A percentile compares a stretch with the other conserved stretches of the same genome.
These are phyloP conservation scores for Drosophila robusta DNA, from an alignment of 2,888 invertebrate genomes.

Conservation along the genomic window DNA sequence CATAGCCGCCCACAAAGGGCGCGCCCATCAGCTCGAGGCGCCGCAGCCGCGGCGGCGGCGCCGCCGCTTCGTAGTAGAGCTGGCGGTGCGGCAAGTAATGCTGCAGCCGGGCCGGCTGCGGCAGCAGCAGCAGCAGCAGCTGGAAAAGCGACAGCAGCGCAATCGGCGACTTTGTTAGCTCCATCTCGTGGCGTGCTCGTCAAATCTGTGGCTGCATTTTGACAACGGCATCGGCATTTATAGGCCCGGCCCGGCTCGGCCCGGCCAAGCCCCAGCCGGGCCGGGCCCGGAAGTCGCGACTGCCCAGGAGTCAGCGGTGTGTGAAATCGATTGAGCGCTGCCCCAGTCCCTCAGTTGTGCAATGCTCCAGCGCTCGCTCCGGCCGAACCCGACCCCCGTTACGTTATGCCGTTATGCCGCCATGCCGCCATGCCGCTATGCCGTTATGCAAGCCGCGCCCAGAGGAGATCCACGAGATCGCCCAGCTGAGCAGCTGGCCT, in stretches of 20 bases:
- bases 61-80: slow-evolving; percentile 46
- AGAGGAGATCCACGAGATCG: slow-evolving; percentile 16
- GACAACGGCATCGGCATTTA: slow-evolving; percentile 76
- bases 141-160: neutral
- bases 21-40: slow-evolving; percentile 57
- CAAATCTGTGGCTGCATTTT: slow-evolving; percentile 76
- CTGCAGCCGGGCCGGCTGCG: slow-evolving; percentile 37
- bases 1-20: slow-evolving; percentile 33
- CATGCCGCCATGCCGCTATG: too few relatives aligned
- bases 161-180: slow-evolving; percentile 41
- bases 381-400: slow-evolving; percentile 15
- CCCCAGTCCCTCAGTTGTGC: slow-evolving; percentile 63
- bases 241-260: slow-evolving; percentile 36
- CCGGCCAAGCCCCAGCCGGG: slow-evolving; percentile 11
- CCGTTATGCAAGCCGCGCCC: slow-evolving; percentile 39
- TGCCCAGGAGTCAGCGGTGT: slow-evolving; percentile 70
- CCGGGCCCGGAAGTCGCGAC: slow-evolving; percentile 63
- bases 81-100: slow-evolving; percentile 44
- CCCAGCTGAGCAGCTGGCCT: slow-evolving; percentile 43
- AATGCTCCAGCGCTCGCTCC: slow-evolving; percentile 56
- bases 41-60: slow-evolving; percentile 43
- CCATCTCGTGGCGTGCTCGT: slow-evolving; percentile 68
- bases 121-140: slow-evolving; percentile 13
- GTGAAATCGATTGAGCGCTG: slow-evolving; percentile 71
- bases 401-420: slow-evolving; percentile 40